Conservation (phyloP, 1,140 invertebrate genomes). For the Anoplolepis gracilipes region DNA sequence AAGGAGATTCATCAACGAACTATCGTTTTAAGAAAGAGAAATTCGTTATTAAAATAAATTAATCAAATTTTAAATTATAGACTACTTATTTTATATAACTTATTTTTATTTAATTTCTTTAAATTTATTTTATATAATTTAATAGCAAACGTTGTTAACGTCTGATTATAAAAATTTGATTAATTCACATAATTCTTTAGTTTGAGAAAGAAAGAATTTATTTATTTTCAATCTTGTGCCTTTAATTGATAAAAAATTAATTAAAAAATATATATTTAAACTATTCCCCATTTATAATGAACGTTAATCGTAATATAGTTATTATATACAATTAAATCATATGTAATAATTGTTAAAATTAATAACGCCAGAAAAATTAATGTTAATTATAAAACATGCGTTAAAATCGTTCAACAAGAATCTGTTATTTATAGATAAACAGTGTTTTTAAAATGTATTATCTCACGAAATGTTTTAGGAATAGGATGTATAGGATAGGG, state of each 20-base stretch:
- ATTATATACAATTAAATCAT: neutral
- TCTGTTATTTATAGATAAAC: neutral
- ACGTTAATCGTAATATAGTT: neutral
- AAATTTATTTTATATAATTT: too few species aligned
- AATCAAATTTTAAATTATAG: neutral
- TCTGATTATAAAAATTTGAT: too few species aligned
- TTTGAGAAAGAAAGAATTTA: neutral
- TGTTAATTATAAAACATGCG: too few species aligned
- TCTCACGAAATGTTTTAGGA: neutral
- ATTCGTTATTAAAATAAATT: conserved; percentile 16
- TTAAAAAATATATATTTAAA: neutral
- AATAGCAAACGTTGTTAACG: too few species aligned
- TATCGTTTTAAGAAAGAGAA: neutral
- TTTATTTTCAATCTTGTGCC: neutral
- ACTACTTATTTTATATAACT: too few species aligned
- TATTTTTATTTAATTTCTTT: too few species aligned
- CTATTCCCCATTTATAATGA: neutral
- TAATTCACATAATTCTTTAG: too few species aligned
- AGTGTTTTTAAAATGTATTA: too few species aligned
- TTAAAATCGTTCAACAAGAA: neutral
- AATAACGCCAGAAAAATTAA: too few species aligned
- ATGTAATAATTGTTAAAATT: too few species aligned
- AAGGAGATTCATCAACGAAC: conserved; percentile 3
- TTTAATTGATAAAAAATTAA: neutral
- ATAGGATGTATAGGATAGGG: neutral